Evolutionary conservation across 2,888 invertebrate genomes (phyloP).

Genomic region (Himalopsyche kuldschensis): DNA sequence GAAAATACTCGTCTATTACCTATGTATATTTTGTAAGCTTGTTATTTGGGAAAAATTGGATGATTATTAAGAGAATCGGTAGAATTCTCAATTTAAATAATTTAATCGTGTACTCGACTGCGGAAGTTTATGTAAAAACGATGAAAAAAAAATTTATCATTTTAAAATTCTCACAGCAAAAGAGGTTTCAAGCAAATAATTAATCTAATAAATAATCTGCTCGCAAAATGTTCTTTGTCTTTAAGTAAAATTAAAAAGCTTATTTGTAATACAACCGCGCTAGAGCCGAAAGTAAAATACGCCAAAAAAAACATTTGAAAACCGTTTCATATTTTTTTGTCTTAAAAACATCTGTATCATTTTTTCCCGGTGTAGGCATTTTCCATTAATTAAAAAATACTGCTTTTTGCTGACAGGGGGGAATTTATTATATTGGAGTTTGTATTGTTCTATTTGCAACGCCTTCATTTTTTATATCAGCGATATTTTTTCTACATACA

Average conservation of each 20-base stretch:
- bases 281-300: background rate
- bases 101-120: no score
- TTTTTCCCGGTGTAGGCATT: background rate
- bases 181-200: background rate
- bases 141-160: background rate
- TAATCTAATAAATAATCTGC: background rate
- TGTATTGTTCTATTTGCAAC: background rate
- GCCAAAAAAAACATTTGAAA: background rate
- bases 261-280: background rate
- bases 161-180: background rate
- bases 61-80: no score
- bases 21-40: no score
- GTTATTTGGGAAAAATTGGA: no score
- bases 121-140: no score
- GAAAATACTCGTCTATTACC: no score
- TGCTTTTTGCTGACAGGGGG: background rate
- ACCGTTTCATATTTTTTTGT: background rate
- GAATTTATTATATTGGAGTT: background rate
- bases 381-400: background rate
- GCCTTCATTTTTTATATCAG: background rate
- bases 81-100: no score
- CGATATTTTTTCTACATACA: background rate
- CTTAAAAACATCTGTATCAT: background rate
- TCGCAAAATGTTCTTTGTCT: background rate
- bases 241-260: background rate